Conservation (phyloP, 2,113 vertebrate genomes). For the Pandion haliaetus region DNA sequence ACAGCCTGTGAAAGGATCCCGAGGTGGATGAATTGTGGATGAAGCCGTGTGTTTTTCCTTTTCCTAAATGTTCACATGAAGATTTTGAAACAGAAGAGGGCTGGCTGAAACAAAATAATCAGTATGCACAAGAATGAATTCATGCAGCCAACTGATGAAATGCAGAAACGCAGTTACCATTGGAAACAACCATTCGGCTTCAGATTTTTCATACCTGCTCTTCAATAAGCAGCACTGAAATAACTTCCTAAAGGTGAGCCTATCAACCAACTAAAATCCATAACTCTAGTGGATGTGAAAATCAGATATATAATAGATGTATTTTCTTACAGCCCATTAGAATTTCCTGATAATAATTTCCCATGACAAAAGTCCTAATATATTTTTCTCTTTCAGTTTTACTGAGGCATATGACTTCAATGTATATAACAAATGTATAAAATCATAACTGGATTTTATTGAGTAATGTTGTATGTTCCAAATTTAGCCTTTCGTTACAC, state of each 20-base stretch:
- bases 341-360: background rate
- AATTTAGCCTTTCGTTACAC: background rate
- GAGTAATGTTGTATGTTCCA: background rate
- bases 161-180: background rate
- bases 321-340: background rate
- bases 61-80: background rate
- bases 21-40: background rate
- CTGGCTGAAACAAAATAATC: background rate
- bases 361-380: background rate
- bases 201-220: background rate
- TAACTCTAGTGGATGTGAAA: background rate
- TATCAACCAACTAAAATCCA: background rate
- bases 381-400: background rate
- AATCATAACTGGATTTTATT: background rate
- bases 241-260: background rate
- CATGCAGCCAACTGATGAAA: background rate
- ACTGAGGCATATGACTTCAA: background rate
- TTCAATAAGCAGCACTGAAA: background rate
- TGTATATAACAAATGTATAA: background rate
- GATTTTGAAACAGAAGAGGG: background rate
- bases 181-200: background rate
- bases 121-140: background rate
- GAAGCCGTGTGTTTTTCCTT: background rate
- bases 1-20: background rate
- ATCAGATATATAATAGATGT: background rate